phyloP scores from a whole-genome alignment of 2,888 invertebrate species.

The Caradrina clavipalpis region DNA sequence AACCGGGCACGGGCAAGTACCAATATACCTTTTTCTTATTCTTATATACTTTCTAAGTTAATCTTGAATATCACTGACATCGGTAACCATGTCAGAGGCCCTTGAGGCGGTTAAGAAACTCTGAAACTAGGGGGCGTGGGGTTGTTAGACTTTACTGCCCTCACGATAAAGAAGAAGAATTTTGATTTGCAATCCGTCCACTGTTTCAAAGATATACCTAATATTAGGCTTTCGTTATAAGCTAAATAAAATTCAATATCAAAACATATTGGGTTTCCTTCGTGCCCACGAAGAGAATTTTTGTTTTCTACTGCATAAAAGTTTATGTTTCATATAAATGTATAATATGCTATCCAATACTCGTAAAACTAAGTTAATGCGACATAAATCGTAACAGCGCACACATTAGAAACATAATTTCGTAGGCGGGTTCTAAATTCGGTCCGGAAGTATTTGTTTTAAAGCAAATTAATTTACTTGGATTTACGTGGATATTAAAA shows the following conservation, averaged over 20 bases:
- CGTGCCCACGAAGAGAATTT: constrained; percentile 21
- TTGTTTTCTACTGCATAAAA: constrained; percentile 50
- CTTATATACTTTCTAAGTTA: too few species aligned
- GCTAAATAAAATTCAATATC: constrained; percentile 28
- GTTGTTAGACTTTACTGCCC: too few species aligned
- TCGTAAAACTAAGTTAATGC: constrained; percentile 57
- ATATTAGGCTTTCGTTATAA: not conserved
- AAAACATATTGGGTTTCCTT: constrained; percentile 14
- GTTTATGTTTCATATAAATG: constrained; percentile 55
- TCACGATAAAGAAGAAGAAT: too few species aligned
- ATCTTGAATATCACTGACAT: too few species aligned
- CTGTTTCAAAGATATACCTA: not conserved
- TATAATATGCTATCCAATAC: constrained; percentile 45
- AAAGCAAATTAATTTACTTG: constrained; percentile 32
- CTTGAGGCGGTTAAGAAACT: too few species aligned
- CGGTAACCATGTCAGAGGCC: too few species aligned
- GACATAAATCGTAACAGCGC: constrained; percentile 45
- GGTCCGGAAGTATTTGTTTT: constrained; percentile 35
- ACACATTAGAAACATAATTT: constrained; percentile 47
- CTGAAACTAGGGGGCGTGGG: too few species aligned
- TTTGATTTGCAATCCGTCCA: not conserved
- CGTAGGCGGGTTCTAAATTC: constrained; percentile 24
- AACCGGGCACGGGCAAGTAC: too few species aligned
- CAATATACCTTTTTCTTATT: too few species aligned
- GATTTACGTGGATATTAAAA: constrained; percentile 5